Conservation (phyloP, 2,888 invertebrate genomes). For the Athalia rosae region DNA sequence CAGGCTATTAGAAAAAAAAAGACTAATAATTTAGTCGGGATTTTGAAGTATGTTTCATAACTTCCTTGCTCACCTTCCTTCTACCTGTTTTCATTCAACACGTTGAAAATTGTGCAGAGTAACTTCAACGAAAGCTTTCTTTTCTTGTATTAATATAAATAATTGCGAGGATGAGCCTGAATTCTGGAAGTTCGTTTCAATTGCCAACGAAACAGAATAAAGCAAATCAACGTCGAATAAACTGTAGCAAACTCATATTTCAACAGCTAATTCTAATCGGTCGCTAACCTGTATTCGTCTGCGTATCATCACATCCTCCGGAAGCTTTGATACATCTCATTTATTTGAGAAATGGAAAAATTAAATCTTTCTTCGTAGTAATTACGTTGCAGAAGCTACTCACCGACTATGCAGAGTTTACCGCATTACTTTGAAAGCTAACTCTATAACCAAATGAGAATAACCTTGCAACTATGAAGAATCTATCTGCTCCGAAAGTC, state of each 20-base stretch:
- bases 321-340: conserved; percentile 2
- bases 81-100: too few relatives aligned
- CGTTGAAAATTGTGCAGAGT: too few relatives aligned
- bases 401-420: neutral
- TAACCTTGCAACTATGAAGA: neutral
- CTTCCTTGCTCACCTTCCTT: neutral
- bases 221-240: too few relatives aligned
- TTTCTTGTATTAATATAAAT: too few relatives aligned
- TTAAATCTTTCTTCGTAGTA: conserved; percentile 2
- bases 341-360: neutral
- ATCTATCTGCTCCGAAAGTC: neutral
- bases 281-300: neutral
- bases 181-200: too few relatives aligned
- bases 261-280: neutral
- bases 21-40: neutral
- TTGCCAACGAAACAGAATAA: too few relatives aligned
- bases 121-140: too few relatives aligned
- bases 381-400: neutral
- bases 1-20: neutral
- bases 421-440: neutral
- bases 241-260: neutral
- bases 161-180: too few relatives aligned
- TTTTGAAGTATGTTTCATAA: neutral
- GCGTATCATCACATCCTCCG: neutral
- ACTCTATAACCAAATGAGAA: conserved; percentile 27